phyloP scores from a whole-genome alignment of 1,140 invertebrate genomes.

The Drosophila repleta region DNA sequence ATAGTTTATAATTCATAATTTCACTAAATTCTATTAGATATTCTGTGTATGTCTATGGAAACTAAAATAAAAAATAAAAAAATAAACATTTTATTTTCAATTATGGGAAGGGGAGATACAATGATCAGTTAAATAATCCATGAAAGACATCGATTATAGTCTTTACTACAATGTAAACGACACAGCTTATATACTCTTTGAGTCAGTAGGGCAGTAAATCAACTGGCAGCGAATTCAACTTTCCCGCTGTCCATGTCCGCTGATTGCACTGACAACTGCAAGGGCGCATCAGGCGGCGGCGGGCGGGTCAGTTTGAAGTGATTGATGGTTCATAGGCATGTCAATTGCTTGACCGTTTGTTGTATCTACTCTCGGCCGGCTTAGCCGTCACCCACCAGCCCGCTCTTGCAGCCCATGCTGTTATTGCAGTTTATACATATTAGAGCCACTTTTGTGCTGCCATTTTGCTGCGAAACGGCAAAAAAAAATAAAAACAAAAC shows the following conservation, averaged over 20 bases:
- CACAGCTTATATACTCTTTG: conserved; percentile 14
- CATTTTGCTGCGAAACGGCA: conserved; percentile 29
- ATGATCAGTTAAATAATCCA: neutral
- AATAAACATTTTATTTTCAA: no score
- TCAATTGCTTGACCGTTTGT: conserved; percentile 68
- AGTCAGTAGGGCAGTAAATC: conserved; percentile 5
- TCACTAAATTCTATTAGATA: no score
- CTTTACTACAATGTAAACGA: neutral
- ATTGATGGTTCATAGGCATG: conserved; percentile 78
- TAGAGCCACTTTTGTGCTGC: conserved; percentile 72
- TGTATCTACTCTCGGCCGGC: conserved; percentile 24
- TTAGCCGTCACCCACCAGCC: conserved; percentile 18
- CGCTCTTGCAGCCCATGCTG: conserved; percentile 30
- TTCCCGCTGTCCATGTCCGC: conserved; percentile 37
- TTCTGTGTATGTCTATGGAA: no score
- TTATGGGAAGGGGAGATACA: neutral
- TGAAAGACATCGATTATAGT: neutral
- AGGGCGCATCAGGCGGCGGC: conserved; percentile 34
- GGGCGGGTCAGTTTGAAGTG: conserved; percentile 52
- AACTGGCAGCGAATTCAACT: conserved; percentile 14
- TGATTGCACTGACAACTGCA: conserved; percentile 58
- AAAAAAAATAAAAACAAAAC: conserved; percentile 6
- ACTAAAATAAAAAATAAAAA: no score
- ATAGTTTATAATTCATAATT: no score
- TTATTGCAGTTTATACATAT: conserved; percentile 78